phyloP scores from a whole-genome alignment of 2,797 vertebrate species.

The Lagocephalus sceleratus region DNA sequence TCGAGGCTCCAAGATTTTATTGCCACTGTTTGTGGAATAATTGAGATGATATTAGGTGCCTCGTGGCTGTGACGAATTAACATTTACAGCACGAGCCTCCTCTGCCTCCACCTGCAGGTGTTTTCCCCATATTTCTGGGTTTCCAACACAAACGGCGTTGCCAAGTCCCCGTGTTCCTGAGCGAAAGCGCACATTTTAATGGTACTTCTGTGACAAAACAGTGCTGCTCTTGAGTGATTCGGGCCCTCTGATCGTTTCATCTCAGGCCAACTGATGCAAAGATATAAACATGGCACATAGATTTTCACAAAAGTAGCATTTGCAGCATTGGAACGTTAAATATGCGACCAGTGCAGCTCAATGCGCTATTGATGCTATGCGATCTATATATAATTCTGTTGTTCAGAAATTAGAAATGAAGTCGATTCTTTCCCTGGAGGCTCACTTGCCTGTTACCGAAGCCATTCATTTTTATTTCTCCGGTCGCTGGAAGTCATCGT shows the following conservation, averaged over 20 bases:
- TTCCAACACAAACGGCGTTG: too few species aligned
- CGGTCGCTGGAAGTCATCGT: conserved; percentile 27
- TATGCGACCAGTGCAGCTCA: too few species aligned
- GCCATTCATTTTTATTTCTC: conserved; percentile 23
- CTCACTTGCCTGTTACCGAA: conserved; percentile 6
- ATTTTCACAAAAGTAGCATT: neutral
- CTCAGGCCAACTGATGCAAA: neutral
- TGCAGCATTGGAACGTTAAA: too few species aligned
- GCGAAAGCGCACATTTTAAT: too few species aligned
- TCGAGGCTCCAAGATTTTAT: neutral
- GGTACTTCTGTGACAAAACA: too few species aligned
- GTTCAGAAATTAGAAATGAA: conserved; percentile 18
- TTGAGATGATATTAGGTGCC: neutral
- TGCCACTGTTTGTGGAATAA: neutral
- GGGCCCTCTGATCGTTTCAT: conserved; percentile 1
- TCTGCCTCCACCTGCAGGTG: neutral
- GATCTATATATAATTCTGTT: neutral
- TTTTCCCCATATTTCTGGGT: neutral
- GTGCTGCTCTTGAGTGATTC: too few species aligned
- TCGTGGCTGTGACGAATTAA: neutral
- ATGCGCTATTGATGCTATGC: neutral
- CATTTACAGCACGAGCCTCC: neutral
- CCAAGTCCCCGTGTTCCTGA: too few species aligned
- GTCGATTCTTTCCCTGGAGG: conserved; percentile 1
- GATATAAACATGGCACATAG: conserved; percentile 7